Base-by-base conservation (phyloP, 2,797 vertebrate species). In the Microchirus variegatus region DNA sequence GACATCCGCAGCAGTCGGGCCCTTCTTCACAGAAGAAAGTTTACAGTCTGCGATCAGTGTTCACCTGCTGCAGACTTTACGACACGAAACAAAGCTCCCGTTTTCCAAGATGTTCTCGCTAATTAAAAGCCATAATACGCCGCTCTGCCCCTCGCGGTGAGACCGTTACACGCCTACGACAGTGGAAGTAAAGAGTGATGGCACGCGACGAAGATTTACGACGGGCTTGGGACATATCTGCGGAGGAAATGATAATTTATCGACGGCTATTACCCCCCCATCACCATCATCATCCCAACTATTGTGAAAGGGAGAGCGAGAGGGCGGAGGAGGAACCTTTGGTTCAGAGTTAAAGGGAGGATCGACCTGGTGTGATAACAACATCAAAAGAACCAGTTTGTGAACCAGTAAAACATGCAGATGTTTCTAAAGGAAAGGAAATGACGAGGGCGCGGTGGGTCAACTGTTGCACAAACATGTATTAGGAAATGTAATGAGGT, bases 241-340 rank as follows among this genome's bases (percentile, higher is more conserved):
- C 53, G 62, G 19, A 67, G 67, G 63, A 82, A 81, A 81, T 11
- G 38, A 79, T 81, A 53, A 84, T 79, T 75, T 78, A 56, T 77
- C 41, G 14, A 36, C 35, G 36, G 71, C 59, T 14, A 59, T 76
- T 84, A 75, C 67, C 36, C 9, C 61, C 67, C n/a, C n/a, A n/a
- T n/a, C n/a, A n/a, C n/a, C 58, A 64, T 64, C 71, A 55, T 52
- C 70, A 52, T 52, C 55, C 31, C n/a, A 53, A 70, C 51, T 53
- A 47, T 38, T 41, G n/a, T 60, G 38, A 68, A 66, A 59, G 26
- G 12, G 42, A 54, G 45, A 45, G 18, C 1, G 38, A 50, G n/a
- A 7, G 18, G 17, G 18, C 35, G 42, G 18, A 41, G 13, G 61
- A 1, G 2, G 51, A 31, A 31, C 1, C 36, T 60, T 60, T 26